These are phyloP conservation scores for Pediacus dermestoides DNA, from an alignment of 2,888 invertebrate species.

Conservation along the genomic window DNA sequence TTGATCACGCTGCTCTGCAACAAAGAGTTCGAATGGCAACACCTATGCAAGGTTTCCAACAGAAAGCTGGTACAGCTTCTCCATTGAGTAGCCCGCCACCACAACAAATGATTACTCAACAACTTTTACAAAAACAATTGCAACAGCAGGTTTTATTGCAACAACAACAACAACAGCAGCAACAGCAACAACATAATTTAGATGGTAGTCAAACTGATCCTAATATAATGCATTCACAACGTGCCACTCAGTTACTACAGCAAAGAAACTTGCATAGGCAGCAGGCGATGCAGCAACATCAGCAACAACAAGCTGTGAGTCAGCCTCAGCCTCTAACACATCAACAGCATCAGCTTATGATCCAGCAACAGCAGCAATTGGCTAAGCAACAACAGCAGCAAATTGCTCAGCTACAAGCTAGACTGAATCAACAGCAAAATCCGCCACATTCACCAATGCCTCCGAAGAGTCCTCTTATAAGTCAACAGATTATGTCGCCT, in stretches of 20 bases:
- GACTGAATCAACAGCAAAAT: slow-evolving; percentile 32
- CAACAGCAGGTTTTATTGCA: slow-evolving; percentile 50
- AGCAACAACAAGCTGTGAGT: slow-evolving; percentile 40
- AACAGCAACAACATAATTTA: slow-evolving; percentile 40
- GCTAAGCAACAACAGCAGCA: slow-evolving; percentile 51
- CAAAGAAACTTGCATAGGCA: slow-evolving; percentile 43
- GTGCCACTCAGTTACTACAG: slow-evolving; percentile 44
- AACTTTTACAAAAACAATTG: slow-evolving; percentile 48
- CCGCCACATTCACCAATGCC: slow-evolving; percentile 57
- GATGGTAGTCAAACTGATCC: slow-evolving; percentile 46
- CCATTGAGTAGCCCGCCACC: slow-evolving; percentile 47
- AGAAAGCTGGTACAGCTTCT: slow-evolving; percentile 45
- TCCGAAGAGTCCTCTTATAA: slow-evolving; percentile 52
- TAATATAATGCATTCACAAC: slow-evolving; percentile 48
- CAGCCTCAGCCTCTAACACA: slow-evolving; percentile 42
- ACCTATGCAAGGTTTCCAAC: slow-evolving; percentile 43
- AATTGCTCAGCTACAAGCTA: slow-evolving; percentile 33
- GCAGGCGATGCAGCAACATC: slow-evolving; percentile 51
- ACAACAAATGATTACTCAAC: slow-evolving; percentile 42
- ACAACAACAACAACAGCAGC: slow-evolving; percentile 36
- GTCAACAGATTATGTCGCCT: slow-evolving; percentile 48
- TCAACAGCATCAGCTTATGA: slow-evolving; percentile 46
- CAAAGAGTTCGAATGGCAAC: slow-evolving; percentile 41
- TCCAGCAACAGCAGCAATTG: slow-evolving; percentile 40
- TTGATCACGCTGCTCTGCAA: slow-evolving; percentile 35